Evolutionary conservation across 2,888 invertebrate species (phyloP).

Genomic region (Synanthedon vespiformis): DNA sequence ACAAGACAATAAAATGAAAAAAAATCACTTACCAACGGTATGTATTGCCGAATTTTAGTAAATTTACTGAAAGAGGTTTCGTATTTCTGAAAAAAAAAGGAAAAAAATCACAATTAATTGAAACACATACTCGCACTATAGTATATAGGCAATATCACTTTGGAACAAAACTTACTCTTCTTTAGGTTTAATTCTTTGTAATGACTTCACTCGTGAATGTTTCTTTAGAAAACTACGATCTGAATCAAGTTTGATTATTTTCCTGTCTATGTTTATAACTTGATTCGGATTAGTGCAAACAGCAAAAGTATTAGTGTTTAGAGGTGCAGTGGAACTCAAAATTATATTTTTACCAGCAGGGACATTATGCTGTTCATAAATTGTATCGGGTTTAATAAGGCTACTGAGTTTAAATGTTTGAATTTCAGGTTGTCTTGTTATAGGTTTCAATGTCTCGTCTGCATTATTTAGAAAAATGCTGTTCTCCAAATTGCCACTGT

Average conservation of each 20-base stretch:
- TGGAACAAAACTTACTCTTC: constrained; percentile 38
- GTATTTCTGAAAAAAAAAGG: too few species aligned
- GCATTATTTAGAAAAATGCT: constrained; percentile 23
- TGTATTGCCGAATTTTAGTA: constrained; percentile 56
- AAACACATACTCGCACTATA: too few species aligned
- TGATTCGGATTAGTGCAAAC: constrained; percentile 23
- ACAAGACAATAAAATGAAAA: too few species aligned
- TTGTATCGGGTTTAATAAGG: constrained; percentile 44
- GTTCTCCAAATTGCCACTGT: constrained; percentile 57
- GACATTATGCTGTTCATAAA: neutral
- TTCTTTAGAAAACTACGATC: constrained; percentile 26
- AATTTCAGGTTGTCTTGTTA: constrained; percentile 24
- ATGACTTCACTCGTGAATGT: constrained; percentile 27
- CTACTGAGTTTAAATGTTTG: constrained; percentile 42
- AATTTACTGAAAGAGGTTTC: constrained; percentile 51
- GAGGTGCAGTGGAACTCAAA: constrained; percentile 33
- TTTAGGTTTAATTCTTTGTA: constrained; percentile 60
- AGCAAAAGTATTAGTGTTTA: constrained; percentile 11
- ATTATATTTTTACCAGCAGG: constrained; percentile 25
- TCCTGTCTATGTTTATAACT: constrained; percentile 48
- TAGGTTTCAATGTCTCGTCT: constrained; percentile 27
- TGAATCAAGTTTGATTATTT: constrained; percentile 48
- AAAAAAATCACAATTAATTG: too few species aligned
- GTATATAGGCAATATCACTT: too few species aligned
- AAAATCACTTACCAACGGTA: constrained; percentile 45